These are phyloP conservation scores for Dipodomys stephensi DNA, from an alignment of 2,113 vertebrate species.

Conservation along the genomic window DNA sequence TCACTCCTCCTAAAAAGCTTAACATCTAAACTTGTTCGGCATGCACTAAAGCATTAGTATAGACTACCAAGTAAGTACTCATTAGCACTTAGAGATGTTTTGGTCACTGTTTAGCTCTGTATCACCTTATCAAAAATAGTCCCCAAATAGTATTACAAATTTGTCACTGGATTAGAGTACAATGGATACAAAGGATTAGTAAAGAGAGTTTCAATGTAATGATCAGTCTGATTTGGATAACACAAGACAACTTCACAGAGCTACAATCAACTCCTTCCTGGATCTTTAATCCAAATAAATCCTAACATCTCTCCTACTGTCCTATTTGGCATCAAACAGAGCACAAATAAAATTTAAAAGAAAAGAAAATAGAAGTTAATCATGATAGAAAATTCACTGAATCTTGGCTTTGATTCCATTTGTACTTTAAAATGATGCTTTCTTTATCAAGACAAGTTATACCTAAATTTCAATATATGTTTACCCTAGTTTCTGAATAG, in stretches of 20 bases:
- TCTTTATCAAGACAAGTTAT: constrained; percentile 47
- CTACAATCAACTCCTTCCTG: not conserved
- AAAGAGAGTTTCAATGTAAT: constrained; percentile 30
- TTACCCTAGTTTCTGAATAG: constrained; percentile 21
- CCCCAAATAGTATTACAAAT: constrained; percentile 45
- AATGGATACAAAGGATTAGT: not conserved
- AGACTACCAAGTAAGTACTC: constrained; percentile 78
- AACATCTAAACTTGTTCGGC: constrained; percentile 77
- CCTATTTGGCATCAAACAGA: constrained; percentile 43
- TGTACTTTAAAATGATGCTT: constrained; percentile 57
- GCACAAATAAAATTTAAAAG: constrained; percentile 37
- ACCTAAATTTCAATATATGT: constrained; percentile 52
- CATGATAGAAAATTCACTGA: constrained; percentile 41
- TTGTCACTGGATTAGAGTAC: not conserved
- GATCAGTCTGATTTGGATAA: not conserved
- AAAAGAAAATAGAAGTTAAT: constrained; percentile 9
- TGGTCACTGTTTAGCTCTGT: not conserved
- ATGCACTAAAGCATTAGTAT: constrained; percentile 71
- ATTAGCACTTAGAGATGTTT: constrained; percentile 71
- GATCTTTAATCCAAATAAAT: constrained; percentile 39
- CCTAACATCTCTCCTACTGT: not conserved
- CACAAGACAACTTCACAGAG: not conserved
- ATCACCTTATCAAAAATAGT: not conserved
- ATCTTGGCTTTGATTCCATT: constrained; percentile 50
- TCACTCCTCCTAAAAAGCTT: constrained; percentile 86